Base-by-base conservation (phyloP, 2,888 invertebrate species). In the Eupithecia centaureata region DNA sequence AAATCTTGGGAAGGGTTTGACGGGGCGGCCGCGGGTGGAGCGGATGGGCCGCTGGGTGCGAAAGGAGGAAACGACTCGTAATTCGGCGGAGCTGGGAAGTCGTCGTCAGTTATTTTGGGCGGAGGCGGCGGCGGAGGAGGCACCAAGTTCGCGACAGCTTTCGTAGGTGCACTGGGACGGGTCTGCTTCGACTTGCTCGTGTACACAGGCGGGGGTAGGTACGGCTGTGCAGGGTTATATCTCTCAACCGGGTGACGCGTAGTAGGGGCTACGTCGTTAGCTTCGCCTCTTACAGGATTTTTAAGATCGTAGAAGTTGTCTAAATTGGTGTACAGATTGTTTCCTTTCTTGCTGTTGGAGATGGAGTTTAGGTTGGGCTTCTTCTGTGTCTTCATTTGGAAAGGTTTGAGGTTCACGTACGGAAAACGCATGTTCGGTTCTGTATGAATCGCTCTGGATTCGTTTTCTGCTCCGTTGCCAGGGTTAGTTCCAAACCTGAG, bases 171-270 rank as follows among this genome's bases (percentile, higher is more conserved):
- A 47, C 64, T 72, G n/a, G 81, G 77, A 68, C 75, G 79, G 2
- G 87, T 83, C 68, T 87, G 87, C 73, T 90, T 88, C n/a, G 87
- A 82, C 67, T 88, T 88, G 67, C 77, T 81, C 10, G 88, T 88
- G 67, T 90, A 90, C 22, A 76, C 79, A n/a, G 81, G 78, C 51
- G 83, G 83, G 1, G 92, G 92, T 67, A 93, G 82, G 77, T 93
- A 92, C 1, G 93, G 91, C 73, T 93, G 92, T 4, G 93, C 93
- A n/a, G 94, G 91, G 77, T 94, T 94, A 73, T 91, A 94, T 22
- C 94, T 85, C 70, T 94, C 94, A 61, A 92, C 81, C 5, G 84
- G 84, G 61, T 86, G 84, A 47, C 80, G 81, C 73, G 78, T 73
- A 22, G 52, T 58, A 5, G 80, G 72, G 5, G 76, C 78, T 2